phyloP scores from a whole-genome alignment of 2,888 invertebrate species.

The Leptodirus hochenwartii region DNA sequence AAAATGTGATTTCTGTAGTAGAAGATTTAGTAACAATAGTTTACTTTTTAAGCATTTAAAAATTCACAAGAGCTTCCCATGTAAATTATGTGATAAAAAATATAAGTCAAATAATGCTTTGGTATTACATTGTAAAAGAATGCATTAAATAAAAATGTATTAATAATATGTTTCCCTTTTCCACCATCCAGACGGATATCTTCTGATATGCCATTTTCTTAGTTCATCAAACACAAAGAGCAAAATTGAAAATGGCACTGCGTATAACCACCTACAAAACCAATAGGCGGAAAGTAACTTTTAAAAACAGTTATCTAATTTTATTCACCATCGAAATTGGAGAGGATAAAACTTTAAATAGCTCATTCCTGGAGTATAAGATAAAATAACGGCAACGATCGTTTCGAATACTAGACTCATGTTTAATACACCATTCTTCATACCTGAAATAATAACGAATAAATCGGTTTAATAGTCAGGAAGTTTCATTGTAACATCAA shows the following conservation, averaged over 20 bases:
- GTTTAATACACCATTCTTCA: slow-evolving; percentile 49
- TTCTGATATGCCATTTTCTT: slow-evolving; percentile 49
- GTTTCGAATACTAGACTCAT: slow-evolving; percentile 43
- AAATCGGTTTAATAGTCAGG: background rate
- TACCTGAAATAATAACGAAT: slow-evolving; percentile 21
- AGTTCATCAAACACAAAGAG: slow-evolving; percentile 61
- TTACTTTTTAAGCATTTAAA: no score
- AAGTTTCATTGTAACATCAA: background rate
- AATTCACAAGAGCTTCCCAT: no score
- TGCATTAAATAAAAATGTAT: slow-evolving; percentile 9
- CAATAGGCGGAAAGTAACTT: no score
- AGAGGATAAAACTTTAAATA: slow-evolving; percentile 49
- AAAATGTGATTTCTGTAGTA: no score
- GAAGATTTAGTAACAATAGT: no score
- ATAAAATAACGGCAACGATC: slow-evolving; percentile 42
- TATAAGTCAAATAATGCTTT: no score
- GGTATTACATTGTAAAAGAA: no score
- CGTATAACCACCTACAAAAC: slow-evolving; percentile 32
- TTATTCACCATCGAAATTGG: slow-evolving; percentile 40
- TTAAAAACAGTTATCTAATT: slow-evolving; percentile 32
- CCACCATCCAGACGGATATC: slow-evolving; percentile 48
- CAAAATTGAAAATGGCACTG: slow-evolving; percentile 51
- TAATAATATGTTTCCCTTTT: slow-evolving; percentile 60
- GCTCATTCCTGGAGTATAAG: slow-evolving; percentile 46
- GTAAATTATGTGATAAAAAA: no score